phyloP scores from a whole-genome alignment of 2,888 invertebrate genomes.

The Azorinus chamasolen region DNA sequence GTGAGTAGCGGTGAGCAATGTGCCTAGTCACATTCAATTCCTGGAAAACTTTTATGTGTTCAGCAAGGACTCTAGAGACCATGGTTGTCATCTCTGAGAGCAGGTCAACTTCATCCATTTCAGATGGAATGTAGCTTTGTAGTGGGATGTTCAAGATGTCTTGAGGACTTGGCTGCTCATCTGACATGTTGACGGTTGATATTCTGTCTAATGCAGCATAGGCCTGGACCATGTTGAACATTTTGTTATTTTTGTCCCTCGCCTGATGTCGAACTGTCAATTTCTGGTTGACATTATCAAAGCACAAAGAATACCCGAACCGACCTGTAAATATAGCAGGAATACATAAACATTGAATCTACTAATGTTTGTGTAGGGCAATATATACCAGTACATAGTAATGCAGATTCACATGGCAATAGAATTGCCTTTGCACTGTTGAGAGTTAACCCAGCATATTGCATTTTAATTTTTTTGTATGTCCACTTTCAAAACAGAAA shows the following conservation, averaged over 20 bases:
- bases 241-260: slow-evolving; percentile 38
- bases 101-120: slow-evolving; percentile 23
- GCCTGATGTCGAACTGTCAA: slow-evolving; percentile 38
- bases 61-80: slow-evolving; percentile 4
- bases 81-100: slow-evolving; percentile 11
- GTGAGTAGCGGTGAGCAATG: slow-evolving; percentile 11
- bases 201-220: slow-evolving; percentile 42
- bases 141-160: slow-evolving; percentile 29
- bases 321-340: slow-evolving; percentile 12
- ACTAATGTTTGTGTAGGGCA: neutral
- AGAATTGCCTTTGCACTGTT: too few species aligned
- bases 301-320: slow-evolving; percentile 25
- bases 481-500: too few species aligned
- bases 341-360: neutral
- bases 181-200: slow-evolving; percentile 26
- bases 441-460: too few species aligned
- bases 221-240: slow-evolving; percentile 54
- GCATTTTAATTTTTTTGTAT: too few species aligned
- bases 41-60: slow-evolving; percentile 4
- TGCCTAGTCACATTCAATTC: slow-evolving; percentile 7
- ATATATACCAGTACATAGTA: too few species aligned
- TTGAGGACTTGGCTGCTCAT: slow-evolving; percentile 21
- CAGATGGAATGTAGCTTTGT: slow-evolving; percentile 20
- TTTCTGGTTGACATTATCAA: slow-evolving; percentile 51
- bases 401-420: too few species aligned